These are phyloP conservation scores for Drosophila azteca DNA, from an alignment of 1,140 invertebrate genomes.

Conservation along the genomic window DNA sequence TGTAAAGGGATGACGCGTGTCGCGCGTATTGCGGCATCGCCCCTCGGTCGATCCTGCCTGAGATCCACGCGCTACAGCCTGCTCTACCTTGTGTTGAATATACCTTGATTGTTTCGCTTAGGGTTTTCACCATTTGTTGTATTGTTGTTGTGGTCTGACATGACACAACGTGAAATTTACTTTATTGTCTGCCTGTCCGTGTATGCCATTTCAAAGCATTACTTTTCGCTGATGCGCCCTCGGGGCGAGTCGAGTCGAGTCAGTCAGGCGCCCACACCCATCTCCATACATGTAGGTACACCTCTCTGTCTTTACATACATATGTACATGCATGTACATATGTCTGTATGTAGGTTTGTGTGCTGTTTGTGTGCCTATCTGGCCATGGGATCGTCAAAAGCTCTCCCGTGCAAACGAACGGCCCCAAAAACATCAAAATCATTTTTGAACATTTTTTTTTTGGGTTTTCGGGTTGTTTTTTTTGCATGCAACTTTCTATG, in stretches of 20 bases:
- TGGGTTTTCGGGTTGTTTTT: constrained; percentile 12
- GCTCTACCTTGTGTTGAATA: too few relatives aligned
- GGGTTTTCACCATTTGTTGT: constrained; percentile 67
- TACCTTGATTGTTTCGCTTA: constrained; percentile 45
- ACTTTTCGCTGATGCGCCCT: constrained; percentile 73
- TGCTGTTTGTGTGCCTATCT: background rate
- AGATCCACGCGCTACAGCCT: too few relatives aligned
- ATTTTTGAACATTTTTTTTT: constrained; percentile 51
- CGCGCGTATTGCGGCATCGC: too few relatives aligned
- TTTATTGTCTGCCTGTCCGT: constrained; percentile 74
- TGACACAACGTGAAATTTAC: constrained; percentile 79
- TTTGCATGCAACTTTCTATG: constrained; percentile 73
- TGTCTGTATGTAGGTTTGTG: too few relatives aligned
- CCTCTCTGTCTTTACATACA: constrained; percentile 1
- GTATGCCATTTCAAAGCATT: constrained; percentile 76
- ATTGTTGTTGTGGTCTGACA: constrained; percentile 62
- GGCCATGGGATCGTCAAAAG: constrained; percentile 67
- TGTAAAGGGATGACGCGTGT: too few relatives aligned
- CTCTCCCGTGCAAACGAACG: constrained; percentile 10
- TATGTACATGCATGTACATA: too few relatives aligned
- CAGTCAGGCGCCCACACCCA: constrained; percentile 53
- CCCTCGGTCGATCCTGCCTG: too few relatives aligned
- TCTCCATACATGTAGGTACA: constrained; percentile 41
- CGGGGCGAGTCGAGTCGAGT: constrained; percentile 53
- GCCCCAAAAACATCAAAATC: constrained; percentile 68